Conservation (phyloP, 2,797 vertebrate species). For the Argentina silus region DNA sequence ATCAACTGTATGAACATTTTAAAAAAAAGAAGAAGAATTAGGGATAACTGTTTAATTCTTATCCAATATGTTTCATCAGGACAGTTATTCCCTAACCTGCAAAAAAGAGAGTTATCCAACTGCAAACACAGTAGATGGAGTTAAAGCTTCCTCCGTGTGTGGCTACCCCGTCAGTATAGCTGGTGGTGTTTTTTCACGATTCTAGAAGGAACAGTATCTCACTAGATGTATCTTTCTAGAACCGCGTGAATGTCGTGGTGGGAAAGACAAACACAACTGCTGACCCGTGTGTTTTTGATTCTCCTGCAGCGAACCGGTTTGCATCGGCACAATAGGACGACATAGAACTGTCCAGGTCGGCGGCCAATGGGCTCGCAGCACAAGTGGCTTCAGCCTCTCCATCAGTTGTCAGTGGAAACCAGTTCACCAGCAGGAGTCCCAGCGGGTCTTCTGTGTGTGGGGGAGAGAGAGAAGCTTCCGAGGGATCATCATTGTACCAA, state of each 20-base stretch:
- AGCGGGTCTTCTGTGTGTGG: conserved; percentile 7
- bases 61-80: no score
- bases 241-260: conserved; percentile 37
- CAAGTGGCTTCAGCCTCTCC: conserved; percentile 40
- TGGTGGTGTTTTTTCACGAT: conserved; percentile 23
- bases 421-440: conserved; percentile 55
- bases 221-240: conserved; percentile 67
- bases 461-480: conserved; percentile 72
- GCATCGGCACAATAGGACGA: conserved; percentile 57
- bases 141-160: no score
- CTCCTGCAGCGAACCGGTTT: conserved; percentile 21
- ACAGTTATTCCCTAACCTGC: no score
- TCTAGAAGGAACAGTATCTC: conserved; percentile 57
- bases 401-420: conserved; percentile 41
- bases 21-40: no score
- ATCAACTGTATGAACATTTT: no score
- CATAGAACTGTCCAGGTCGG: conserved; percentile 58
- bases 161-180: no score
- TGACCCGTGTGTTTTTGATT: conserved; percentile 62
- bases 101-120: no score
- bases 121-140: no score
- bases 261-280: conserved; percentile 59
- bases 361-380: conserved; percentile 63
- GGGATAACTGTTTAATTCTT: no score
- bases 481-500: conserved; percentile 72